Percentiles rank a stretch among this genome's conserved stretches.
These are phyloP conservation scores for Buphagus erythrorhynchus DNA, from an alignment of 2,797 vertebrate species.

Conservation along the genomic window DNA sequence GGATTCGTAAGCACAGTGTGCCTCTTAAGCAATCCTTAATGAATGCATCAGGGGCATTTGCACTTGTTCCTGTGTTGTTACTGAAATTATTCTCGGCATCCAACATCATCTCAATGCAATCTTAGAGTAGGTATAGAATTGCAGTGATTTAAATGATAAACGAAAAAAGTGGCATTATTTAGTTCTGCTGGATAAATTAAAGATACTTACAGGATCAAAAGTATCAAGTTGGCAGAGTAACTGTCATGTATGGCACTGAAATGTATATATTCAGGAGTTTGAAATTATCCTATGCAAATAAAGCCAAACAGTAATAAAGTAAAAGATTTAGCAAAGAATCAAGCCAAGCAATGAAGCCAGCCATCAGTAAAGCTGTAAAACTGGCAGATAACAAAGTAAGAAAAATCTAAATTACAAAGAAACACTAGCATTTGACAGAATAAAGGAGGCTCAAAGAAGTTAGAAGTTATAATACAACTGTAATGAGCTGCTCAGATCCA, in stretches of 20 bases:
- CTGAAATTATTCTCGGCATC: slow-evolving; percentile 4
- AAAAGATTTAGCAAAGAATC: slow-evolving; percentile 16
- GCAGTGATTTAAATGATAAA: slow-evolving; percentile 48
- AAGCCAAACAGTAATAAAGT: slow-evolving; percentile 32
- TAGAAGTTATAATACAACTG: background rate
- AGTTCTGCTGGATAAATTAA: slow-evolving; percentile 42
- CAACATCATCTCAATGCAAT: slow-evolving; percentile 1
- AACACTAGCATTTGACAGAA: background rate
- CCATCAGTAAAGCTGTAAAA: background rate
- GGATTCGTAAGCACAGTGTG: slow-evolving; percentile 17
- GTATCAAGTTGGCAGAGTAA: slow-evolving; percentile 15
- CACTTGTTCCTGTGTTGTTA: background rate
- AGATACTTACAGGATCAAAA: slow-evolving; percentile 27
- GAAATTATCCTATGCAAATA: slow-evolving; percentile 41
- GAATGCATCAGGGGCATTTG: background rate
- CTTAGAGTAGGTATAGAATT: background rate
- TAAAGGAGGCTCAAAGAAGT: slow-evolving; percentile 2
- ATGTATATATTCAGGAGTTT: slow-evolving; percentile 3
- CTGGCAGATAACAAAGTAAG: slow-evolving; percentile 4
- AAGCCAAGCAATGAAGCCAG: background rate
- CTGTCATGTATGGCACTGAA: slow-evolving; percentile 1
- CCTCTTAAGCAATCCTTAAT: slow-evolving; percentile 40
- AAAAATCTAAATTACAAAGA: background rate
- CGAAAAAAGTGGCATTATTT: background rate
- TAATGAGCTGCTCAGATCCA: background rate